These are phyloP conservation scores for Dryas iulia DNA, from an alignment of 1,140 invertebrate genomes.

Conservation along the genomic window DNA sequence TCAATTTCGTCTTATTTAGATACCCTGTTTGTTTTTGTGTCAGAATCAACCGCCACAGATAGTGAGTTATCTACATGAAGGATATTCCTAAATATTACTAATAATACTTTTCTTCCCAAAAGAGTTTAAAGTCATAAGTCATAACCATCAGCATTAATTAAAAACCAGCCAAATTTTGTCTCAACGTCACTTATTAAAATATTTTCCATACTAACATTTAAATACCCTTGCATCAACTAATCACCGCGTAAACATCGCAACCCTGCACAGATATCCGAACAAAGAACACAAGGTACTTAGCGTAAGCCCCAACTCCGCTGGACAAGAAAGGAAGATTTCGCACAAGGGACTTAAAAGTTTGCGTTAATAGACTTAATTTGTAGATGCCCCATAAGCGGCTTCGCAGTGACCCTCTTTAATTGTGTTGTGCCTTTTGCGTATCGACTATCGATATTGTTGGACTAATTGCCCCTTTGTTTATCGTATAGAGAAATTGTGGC, in stretches of 20 bases:
- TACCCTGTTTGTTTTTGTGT: too few relatives aligned
- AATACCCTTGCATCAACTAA: slow-evolving; percentile 25
- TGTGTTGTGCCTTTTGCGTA: slow-evolving; percentile 39
- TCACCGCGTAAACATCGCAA: slow-evolving; percentile 39
- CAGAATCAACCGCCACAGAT: too few relatives aligned
- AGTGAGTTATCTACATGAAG: too few relatives aligned
- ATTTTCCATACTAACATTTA: background rate
- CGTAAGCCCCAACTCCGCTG: slow-evolving; percentile 67
- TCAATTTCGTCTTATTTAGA: too few relatives aligned
- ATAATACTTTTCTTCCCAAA: too few relatives aligned
- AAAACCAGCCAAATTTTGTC: too few relatives aligned
- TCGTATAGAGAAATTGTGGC: background rate
- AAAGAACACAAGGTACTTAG: slow-evolving; percentile 65
- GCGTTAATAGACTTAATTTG: slow-evolving; percentile 77
- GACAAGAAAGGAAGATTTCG: slow-evolving; percentile 75
- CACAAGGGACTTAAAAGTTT: slow-evolving; percentile 77
- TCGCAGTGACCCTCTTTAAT: slow-evolving; percentile 57
- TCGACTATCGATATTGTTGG: slow-evolving; percentile 49
- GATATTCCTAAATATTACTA: too few relatives aligned
- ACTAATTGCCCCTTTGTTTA: background rate
- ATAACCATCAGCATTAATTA: too few relatives aligned
- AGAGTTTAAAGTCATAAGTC: slow-evolving; percentile 2
- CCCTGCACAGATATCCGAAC: slow-evolving; percentile 63
- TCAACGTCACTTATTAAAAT: too few relatives aligned
- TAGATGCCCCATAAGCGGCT: slow-evolving; percentile 69